Base-by-base conservation (phyloP, 1,140 invertebrate species). In the Portunus trituberculatus region DNA sequence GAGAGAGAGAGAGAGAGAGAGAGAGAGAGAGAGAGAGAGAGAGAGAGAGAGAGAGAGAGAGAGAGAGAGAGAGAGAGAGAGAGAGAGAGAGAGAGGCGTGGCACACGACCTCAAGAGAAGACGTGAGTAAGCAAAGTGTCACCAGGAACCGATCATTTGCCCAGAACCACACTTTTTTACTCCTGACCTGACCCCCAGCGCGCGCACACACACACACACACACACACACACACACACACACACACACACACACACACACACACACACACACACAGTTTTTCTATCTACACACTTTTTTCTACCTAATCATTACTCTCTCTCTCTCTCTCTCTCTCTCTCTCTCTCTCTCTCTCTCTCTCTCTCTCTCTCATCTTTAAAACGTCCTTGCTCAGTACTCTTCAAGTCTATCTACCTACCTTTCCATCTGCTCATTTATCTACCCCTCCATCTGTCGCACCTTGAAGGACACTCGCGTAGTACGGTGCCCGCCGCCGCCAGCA, bases 1-100 rank as follows among this genome's bases (percentile, higher is more conserved):
- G 14, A 91, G 28, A 28, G 4, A 25, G 46, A 52, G 46, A 25
- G 16, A 8, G 46, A 91, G 89, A 25, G 16, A 25, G 45, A 25
- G 45, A 89, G 12, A 12, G 31, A 89, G 45, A 89, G 39, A 48
- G 16, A 87, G n/a, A 89, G 32, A 89, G 87, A 89, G 16, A 89
- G 87, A 46, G 87, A 89, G 87, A 46, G 87, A 89, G 87, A 89
- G 87, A 45, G 87, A 89, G 87, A 89, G 87, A 89, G 39, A 89
- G 87, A 46, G 87, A 89, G 87, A 89, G 87, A 46, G 87, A 89
- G 87, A 89, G 87, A 45, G 87, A 89, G 87, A 89, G 87, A 89
- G 39, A 89, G 87, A 46, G 87, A 39, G 39, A 48, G 25, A 89
- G 87, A 14, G 25, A n/a, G 39, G 20, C 25, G 12, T 76, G 67